Evolutionary conservation across 2,888 invertebrate genomes (phyloP).

Genomic region (Agriopis leucophaearia): DNA sequence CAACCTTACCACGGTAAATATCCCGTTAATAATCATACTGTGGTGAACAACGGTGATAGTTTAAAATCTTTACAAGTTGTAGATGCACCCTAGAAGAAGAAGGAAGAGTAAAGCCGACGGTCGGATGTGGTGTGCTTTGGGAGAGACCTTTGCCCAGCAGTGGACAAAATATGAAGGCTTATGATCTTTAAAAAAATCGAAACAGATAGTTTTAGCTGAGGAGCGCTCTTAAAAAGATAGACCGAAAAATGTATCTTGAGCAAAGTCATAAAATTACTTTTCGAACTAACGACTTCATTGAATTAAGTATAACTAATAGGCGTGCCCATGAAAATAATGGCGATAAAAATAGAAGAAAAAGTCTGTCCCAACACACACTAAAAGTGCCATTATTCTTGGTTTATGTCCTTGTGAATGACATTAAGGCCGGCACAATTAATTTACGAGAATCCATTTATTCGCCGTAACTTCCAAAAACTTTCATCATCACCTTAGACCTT

Average conservation of each 20-base stretch:
- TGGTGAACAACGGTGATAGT: too few species aligned
- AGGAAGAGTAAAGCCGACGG: too few species aligned
- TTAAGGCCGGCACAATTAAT: slow-evolving; percentile 21
- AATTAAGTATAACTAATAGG: slow-evolving; percentile 17
- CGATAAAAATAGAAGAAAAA: slow-evolving; percentile 17
- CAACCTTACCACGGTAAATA: too few species aligned
- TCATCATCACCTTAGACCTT: background rate
- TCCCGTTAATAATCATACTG: too few species aligned
- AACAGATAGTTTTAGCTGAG: too few species aligned
- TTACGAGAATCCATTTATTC: slow-evolving; percentile 12
- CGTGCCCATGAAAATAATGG: slow-evolving; percentile 8
- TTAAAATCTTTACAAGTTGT: too few species aligned
- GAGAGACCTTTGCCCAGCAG: too few species aligned
- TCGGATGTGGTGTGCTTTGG: too few species aligned
- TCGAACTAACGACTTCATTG: slow-evolving; percentile 5
- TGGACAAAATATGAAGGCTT: too few species aligned
- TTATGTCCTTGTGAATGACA: slow-evolving; percentile 29
- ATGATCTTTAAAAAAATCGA: too few species aligned
- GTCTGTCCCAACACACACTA: slow-evolving; percentile 13
- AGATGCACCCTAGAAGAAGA: too few species aligned
- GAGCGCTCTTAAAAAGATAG: background rate
- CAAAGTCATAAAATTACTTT: background rate
- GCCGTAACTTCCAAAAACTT: background rate
- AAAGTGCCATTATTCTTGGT: slow-evolving; percentile 29
- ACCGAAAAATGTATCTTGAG: background rate